These are phyloP conservation scores for Eupeodes luniger DNA, from an alignment of 2,888 invertebrate genomes.

Conservation along the genomic window DNA sequence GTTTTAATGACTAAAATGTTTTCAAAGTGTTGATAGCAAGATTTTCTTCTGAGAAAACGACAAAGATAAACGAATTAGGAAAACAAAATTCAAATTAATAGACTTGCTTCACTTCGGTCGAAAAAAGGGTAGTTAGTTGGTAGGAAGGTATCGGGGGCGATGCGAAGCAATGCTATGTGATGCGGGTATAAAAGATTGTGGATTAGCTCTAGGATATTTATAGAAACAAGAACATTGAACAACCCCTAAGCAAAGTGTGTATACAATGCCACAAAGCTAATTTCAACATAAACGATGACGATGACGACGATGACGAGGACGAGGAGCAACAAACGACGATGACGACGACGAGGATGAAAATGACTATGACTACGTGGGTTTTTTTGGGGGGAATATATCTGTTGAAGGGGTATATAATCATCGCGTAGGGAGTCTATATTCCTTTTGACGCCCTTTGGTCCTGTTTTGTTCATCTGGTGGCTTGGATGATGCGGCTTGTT, in stretches of 20 bases:
- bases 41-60: conserved; percentile 16
- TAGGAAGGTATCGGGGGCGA: too few relatives aligned
- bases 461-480: neutral
- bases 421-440: conserved; percentile 30
- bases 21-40: conserved; percentile 59
- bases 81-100: conserved; percentile 71
- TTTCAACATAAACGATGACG: conserved; percentile 31
- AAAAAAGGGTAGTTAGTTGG: neutral
- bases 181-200: neutral
- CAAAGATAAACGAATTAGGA: conserved; percentile 65
- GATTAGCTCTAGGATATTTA: neutral
- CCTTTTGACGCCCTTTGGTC: conserved; percentile 31
- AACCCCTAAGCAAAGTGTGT: conserved; percentile 31
- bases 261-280: conserved; percentile 45
- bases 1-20: conserved; percentile 57
- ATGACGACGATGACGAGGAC: neutral
- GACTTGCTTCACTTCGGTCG: conserved; percentile 33
- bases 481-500: neutral
- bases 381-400: neutral
- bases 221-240: neutral
- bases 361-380: conserved; percentile 2
- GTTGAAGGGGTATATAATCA: conserved; percentile 40
- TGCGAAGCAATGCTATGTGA: neutral
- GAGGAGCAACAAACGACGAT: too few relatives aligned
- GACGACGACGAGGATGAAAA: too few relatives aligned